Evolutionary conservation across 1,140 invertebrate genomes (phyloP).

Genomic region (Chelonus insularis): DNA sequence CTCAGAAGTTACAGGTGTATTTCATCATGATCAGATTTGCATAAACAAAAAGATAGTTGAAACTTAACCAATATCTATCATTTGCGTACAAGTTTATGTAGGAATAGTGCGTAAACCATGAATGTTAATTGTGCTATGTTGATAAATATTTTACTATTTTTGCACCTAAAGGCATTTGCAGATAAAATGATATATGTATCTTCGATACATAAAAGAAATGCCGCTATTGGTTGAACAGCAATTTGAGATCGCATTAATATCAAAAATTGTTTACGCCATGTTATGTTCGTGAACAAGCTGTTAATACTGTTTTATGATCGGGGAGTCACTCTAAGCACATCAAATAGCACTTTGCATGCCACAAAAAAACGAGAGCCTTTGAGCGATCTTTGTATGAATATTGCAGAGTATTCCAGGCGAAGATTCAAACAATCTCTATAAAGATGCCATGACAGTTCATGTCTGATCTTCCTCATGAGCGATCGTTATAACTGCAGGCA

Average conservation of each 20-base stretch:
- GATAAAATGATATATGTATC: no score
- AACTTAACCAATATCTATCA: slow-evolving; percentile 23
- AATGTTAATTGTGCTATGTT: background rate
- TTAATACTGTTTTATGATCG: no score
- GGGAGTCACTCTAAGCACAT: no score
- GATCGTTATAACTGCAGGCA: slow-evolving; percentile 43
- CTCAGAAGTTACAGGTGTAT: no score
- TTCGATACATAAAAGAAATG: no score
- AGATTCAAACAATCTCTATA: background rate
- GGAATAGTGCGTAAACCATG: background rate
- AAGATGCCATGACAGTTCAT: background rate
- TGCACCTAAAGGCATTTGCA: no score
- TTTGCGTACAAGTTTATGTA: background rate
- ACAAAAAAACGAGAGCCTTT: background rate
- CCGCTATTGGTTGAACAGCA: no score
- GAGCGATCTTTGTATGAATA: background rate
- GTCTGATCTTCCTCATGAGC: slow-evolving; percentile 31
- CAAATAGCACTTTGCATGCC: background rate
- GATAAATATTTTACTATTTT: background rate
- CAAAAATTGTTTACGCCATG: no score
- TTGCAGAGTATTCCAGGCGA: background rate
- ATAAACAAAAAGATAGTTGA: slow-evolving; percentile 17
- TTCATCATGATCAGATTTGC: background rate
- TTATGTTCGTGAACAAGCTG: no score
- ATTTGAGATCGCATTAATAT: no score